Evolutionary conservation across 2,797 vertebrate species (phyloP).

Genomic region (Liparis tanakae): DNA sequence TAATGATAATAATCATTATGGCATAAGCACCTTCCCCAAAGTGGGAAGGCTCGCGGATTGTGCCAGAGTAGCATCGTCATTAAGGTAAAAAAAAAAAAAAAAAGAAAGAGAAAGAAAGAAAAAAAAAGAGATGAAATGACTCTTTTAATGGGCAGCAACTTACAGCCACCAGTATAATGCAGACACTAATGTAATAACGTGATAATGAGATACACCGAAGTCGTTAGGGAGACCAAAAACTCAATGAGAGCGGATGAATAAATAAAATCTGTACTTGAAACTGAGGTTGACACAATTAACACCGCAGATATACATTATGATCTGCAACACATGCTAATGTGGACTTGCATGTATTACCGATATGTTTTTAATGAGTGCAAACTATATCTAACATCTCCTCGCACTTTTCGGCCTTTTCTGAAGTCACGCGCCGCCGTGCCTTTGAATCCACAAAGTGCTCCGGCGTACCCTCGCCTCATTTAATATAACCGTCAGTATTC

Average conservation of each 20-base stretch:
- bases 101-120: conserved; percentile 13
- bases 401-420: conserved; percentile 32
- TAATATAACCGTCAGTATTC: conserved; percentile 85
- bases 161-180: conserved; percentile 75
- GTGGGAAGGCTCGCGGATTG: conserved; percentile 88
- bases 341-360: conserved; percentile 19
- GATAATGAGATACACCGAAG: conserved; percentile 77
- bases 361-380: conserved; percentile 45
- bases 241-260: conserved; percentile 70
- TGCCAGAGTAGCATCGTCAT: conserved; percentile 80
- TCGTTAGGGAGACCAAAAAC: conserved; percentile 68
- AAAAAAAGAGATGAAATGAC: conserved; percentile 73
- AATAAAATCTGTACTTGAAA: conserved; percentile 75
- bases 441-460: conserved; percentile 45
- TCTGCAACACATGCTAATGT: conserved; percentile 26
- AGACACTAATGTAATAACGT: conserved; percentile 78
- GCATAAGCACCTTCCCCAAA: conserved; percentile 99
- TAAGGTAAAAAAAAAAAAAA: conserved; percentile 72
- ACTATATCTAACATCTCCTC: conserved; percentile 17
- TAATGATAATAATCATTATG: conserved; percentile 99
- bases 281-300: conserved; percentile 43
- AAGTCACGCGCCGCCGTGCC: too few species aligned
- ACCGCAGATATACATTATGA: conserved; percentile 30
- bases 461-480: conserved; percentile 75
- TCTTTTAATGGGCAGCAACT: conserved; percentile 81